These are phyloP conservation scores for Dexiosoma caninum DNA, from an alignment of 2,888 invertebrate genomes.

Conservation along the genomic window DNA sequence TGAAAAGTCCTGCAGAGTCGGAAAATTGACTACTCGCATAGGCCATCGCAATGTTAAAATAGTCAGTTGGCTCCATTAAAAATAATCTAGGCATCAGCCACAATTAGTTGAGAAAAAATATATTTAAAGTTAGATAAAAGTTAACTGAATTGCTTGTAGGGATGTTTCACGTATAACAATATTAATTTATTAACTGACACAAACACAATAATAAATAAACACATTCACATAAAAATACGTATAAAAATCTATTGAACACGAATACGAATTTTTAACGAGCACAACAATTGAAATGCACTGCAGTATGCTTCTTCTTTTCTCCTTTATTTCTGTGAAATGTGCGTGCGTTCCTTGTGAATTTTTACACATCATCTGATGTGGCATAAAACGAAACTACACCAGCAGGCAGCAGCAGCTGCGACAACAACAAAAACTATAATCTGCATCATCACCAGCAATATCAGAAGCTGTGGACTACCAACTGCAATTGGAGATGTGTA, in stretches of 20 bases:
- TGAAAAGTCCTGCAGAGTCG: no score
- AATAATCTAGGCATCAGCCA: no score
- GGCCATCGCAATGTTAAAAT: no score
- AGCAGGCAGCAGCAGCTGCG: neutral
- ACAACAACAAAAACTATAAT: neutral
- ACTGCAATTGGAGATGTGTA: constrained; percentile 14
- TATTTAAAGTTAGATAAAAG: no score
- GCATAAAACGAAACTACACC: constrained; percentile 23
- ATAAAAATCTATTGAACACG: neutral
- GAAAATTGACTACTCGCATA: no score
- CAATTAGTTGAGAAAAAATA: no score
- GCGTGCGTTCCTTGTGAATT: constrained; percentile 8
- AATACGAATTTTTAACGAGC: constrained; percentile 10
- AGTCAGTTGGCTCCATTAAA: no score
- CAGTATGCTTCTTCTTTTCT: neutral
- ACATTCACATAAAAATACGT: neutral
- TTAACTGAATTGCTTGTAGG: no score
- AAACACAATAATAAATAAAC: constrained; percentile 39
- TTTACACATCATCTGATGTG: constrained; percentile 39
- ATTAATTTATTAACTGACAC: constrained; percentile 60
- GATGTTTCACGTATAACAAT: constrained; percentile 45
- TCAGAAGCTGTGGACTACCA: neutral
- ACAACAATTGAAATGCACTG: constrained; percentile 33
- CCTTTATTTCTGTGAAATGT: neutral
- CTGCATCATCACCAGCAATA: neutral